phyloP scores from a whole-genome alignment of 2,797 vertebrate species.

The Apogon talboti region DNA sequence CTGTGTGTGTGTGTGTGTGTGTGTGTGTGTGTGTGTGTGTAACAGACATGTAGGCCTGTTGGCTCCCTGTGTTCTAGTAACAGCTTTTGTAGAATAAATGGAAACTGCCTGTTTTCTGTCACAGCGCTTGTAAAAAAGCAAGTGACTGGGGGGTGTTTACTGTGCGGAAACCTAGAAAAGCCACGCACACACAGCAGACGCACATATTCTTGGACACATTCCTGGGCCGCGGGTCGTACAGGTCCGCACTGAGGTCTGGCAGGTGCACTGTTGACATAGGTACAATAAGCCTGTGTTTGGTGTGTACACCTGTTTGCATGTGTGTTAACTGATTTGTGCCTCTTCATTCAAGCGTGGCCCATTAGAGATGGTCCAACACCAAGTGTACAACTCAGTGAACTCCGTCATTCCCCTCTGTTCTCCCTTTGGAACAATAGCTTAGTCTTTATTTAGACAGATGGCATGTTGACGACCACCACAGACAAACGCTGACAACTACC shows the following conservation, averaged over 20 bases:
- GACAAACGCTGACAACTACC: conserved; percentile 43
- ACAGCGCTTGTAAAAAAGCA: conserved; percentile 1
- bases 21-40: conserved; percentile 9
- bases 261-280: conserved; percentile 68
- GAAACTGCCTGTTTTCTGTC: conserved; percentile 34
- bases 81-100: conserved; percentile 5
- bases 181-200: background rate
- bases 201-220: conserved; percentile 43
- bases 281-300: conserved; percentile 68
- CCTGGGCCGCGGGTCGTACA: conserved; percentile 12
- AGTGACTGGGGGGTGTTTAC: background rate
- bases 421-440: conserved; percentile 26
- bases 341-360: conserved; percentile 40
- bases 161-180: background rate
- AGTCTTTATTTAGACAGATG: conserved; percentile 59
- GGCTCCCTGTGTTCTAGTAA: background rate
- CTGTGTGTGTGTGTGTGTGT: conserved; percentile 11
- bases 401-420: conserved; percentile 29
- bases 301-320: conserved; percentile 36
- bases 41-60: conserved; percentile 1
- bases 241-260: conserved; percentile 43
- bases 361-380: conserved; percentile 35
- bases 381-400: conserved; percentile 21
- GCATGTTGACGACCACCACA: conserved; percentile 36
- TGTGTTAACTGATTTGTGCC: conserved; percentile 40